Evolutionary conservation across 2,888 invertebrate genomes (phyloP).

Genomic region (Phyllotreta cruciferae): DNA sequence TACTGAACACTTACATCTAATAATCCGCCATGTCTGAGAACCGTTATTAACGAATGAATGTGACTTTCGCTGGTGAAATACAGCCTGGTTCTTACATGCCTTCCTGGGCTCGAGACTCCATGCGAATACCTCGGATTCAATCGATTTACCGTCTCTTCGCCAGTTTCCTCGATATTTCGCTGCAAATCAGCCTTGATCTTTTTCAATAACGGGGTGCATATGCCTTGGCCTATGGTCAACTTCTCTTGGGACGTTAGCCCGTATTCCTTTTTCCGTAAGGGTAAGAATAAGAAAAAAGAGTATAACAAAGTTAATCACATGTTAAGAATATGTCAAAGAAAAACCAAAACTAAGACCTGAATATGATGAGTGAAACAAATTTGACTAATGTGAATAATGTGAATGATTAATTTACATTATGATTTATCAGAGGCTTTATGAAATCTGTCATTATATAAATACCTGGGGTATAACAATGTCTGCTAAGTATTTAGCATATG

Average conservation of each 20-base stretch:
- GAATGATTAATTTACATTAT: too few relatives aligned
- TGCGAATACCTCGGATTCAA: constrained; percentile 97
- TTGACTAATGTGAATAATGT: not conserved
- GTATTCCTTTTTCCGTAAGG: constrained; percentile 76
- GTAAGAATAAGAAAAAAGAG: constrained; percentile 37
- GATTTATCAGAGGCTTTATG: too few relatives aligned
- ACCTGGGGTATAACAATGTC: constrained; percentile 99
- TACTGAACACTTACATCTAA: constrained; percentile 71
- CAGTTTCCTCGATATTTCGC: constrained; percentile 88
- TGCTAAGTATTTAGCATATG: constrained; percentile 95
- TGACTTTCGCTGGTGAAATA: constrained; percentile 99
- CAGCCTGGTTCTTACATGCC: constrained; percentile 97
- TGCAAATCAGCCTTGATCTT: constrained; percentile 96
- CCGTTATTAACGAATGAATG: constrained; percentile 96
- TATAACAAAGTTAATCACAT: constrained; percentile 25
- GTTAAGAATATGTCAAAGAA: constrained; percentile 3
- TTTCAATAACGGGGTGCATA: constrained; percentile 94
- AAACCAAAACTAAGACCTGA: constrained; percentile 4
- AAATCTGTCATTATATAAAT: constrained; percentile 29
- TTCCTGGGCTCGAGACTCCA: constrained; percentile 96
- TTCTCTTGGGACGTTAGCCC: constrained; percentile 96
- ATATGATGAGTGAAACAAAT: constrained; percentile 2
- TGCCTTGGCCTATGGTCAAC: constrained; percentile 94
- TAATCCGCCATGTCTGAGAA: constrained; percentile 90
- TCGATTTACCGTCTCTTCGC: constrained; percentile 93